Evolutionary conservation across 2,113 vertebrate species (phyloP).

Genomic region (Eudyptes chrysolophus): DNA sequence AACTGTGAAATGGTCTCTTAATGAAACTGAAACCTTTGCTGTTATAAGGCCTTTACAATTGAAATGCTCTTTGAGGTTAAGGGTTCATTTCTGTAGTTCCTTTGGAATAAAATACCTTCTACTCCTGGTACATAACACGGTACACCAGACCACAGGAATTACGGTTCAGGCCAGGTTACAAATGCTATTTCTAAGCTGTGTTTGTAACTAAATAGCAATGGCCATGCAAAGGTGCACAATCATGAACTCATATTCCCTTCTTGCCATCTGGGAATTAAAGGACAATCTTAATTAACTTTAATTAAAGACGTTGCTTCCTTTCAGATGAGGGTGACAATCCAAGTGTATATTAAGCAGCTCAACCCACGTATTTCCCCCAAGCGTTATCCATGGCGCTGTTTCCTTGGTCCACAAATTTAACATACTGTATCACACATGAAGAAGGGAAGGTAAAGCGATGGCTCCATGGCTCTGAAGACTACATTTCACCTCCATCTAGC

Average conservation of each 20-base stretch:
- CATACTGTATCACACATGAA: background rate
- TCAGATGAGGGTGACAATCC: background rate
- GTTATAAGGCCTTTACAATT: background rate
- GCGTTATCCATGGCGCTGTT: background rate
- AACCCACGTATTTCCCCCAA: background rate
- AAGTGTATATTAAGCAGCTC: background rate
- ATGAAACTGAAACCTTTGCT: background rate
- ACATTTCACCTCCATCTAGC: background rate
- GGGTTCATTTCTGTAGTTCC: background rate
- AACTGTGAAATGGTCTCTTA: background rate
- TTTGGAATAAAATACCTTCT: background rate
- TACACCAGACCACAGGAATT: background rate
- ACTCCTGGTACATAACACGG: background rate
- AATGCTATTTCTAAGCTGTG: background rate
- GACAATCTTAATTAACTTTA: constrained; percentile 21
- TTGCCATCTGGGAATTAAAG: background rate
- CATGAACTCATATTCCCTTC: background rate
- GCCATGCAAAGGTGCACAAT: background rate
- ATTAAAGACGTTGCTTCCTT: background rate
- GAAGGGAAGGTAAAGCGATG: background rate
- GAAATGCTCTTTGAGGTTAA: background rate
- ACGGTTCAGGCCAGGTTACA: background rate
- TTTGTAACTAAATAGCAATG: background rate
- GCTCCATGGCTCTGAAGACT: background rate
- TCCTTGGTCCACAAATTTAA: background rate